Evolutionary conservation across 2,113 vertebrate genomes (phyloP), one percentile per base, ranked within the genome.

Genomic region (Orthonyx spaldingii): DNA sequence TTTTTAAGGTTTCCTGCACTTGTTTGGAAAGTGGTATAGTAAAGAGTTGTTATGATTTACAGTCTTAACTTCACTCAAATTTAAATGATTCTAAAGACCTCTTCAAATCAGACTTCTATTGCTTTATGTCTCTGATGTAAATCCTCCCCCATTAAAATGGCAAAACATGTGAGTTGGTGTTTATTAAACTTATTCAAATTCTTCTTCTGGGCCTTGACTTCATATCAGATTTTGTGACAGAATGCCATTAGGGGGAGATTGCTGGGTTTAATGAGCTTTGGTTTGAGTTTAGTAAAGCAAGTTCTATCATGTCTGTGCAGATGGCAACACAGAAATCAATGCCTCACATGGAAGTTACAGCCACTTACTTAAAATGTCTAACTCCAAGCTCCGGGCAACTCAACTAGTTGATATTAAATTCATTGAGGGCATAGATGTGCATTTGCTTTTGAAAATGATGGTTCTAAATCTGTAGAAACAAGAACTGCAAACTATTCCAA

Each of bases 191-290:
- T 30, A 70, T 16, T 37, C 9, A 32, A 87, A 89, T 53, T 52
- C 28, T 60, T 16, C 37, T 53, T 77, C 52, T 70, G 42, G 3
- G 5, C 24, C 26, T 78, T 49, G 37, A n/a, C 9, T 52, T 30
- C 32, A 41, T 46, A 14, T 10, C 39, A 76, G 6, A 6, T 6
- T 44, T 46, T 65, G 66, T 57, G 39, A 33, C 16, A 60, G 30
- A 71, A 47, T 1, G 3, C 2, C 1, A 9, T 47, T 35, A 44
- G n/a, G 3, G 19, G 11, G 16, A 68, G 13, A 30, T 46, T 32
- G 3, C 6, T 80, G 50, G 21, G 8, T 60, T 57, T 69, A 28
- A 23, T 19, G n/a, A 57, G 33, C 13, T 74, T 84, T 87, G 16
- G 2, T 59, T 16, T 81, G 57, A 8, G 22, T 27, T 16, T 0